phyloP scores from a whole-genome alignment of 1,140 invertebrate species.

The Ericerus pela region DNA sequence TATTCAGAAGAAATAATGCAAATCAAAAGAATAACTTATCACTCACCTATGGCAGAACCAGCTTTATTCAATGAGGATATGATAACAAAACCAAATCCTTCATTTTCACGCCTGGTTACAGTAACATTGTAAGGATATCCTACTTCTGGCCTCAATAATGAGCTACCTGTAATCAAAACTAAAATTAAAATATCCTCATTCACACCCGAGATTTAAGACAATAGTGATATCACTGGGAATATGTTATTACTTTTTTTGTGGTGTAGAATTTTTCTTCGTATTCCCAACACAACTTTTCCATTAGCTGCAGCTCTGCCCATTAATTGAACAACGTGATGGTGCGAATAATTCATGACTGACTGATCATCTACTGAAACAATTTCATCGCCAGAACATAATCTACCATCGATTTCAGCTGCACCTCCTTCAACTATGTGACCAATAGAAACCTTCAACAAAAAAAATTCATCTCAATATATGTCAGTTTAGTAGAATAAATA shows the following conservation, averaged over 20 bases:
- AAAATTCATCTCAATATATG: too few relatives aligned
- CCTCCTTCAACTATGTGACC: constrained; percentile 59
- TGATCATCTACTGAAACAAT: constrained; percentile 74
- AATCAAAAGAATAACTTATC: too few relatives aligned
- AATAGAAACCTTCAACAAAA: constrained; percentile 59
- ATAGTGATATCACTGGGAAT: too few relatives aligned
- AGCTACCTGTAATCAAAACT: neutral
- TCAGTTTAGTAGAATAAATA: too few relatives aligned
- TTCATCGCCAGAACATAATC: constrained; percentile 73
- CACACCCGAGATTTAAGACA: too few relatives aligned
- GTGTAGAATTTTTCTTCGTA: constrained; percentile 39
- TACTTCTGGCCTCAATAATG: constrained; percentile 32
- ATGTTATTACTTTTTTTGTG: constrained; percentile 1
- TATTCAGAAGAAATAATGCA: too few relatives aligned
- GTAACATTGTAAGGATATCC: constrained; percentile 61
- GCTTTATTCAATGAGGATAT: constrained; percentile 90
- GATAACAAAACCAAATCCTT: constrained; percentile 98
- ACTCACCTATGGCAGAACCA: constrained; percentile 86
- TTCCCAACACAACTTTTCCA: constrained; percentile 57
- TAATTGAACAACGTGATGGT: constrained; percentile 75
- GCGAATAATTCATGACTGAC: constrained; percentile 69
- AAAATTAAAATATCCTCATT: too few relatives aligned
- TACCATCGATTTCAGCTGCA: constrained; percentile 74
- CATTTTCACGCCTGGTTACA: constrained; percentile 75
- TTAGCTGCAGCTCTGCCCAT: constrained; percentile 69